Base-by-base conservation (phyloP, 2,113 vertebrate genomes). In the Struthidea cinerea region DNA sequence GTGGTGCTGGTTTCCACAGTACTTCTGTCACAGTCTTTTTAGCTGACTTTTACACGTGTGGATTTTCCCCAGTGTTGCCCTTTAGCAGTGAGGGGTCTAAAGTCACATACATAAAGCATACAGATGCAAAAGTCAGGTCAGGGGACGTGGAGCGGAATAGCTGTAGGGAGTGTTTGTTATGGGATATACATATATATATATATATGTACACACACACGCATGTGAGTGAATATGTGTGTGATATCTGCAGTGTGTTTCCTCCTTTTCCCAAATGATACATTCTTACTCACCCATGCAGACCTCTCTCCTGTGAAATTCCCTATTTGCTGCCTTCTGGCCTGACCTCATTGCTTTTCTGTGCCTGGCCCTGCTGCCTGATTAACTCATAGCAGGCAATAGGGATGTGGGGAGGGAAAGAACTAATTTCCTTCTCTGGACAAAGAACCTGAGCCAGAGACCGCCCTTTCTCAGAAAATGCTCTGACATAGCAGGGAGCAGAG, bases 181-280 rank as follows among this genome's bases (percentile, higher is more conserved):
- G 11, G 20, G 12, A 32, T 53, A 32, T 1, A 30, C 7, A 49
- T 9, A 52, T 4, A 28, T 3, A 39, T 2, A n/a, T 2, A 26
- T 2, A 23, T 4, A 23, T 11, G 44, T 5, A 52, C 2, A 33
- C 1, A 44, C 1, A 44, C 1, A 28, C 10, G 12, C 14, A 14
- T 12, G 22, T 13, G 19, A 53, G 33, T 22, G 7, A 22, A 33
- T 39, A 18, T 18, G 16, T 50, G 18, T 50, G 28, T 67, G 63
- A 68, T 57, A 86, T 56, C 70, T 93, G 46, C 16, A 42, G 56
- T 2, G 1, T 67, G 16, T 39, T 84, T 84, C 79, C 83, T 86
- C 44, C 23, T 84, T 84, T 78, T 63, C 68, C 44, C 39, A 60
- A 73, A 64, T 14, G 12, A 22, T 22, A 20, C 0, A 14, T 64